phyloP scores from a whole-genome alignment of 2,797 vertebrate species.

The Bucorvus abyssinicus region DNA sequence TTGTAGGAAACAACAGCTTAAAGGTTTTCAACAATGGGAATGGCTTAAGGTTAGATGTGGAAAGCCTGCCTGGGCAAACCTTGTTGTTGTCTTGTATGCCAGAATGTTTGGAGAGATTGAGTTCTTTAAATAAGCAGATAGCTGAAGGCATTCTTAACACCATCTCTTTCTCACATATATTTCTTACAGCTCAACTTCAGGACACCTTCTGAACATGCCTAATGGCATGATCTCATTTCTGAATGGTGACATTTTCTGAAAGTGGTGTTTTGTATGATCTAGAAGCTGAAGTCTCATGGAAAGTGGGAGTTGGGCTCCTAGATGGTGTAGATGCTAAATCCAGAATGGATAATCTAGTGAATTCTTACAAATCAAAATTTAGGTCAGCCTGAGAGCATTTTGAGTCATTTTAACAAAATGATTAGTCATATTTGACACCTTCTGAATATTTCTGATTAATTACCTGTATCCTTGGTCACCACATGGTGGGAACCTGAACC shows the following conservation, averaged over 20 bases:
- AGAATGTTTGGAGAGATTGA: neutral
- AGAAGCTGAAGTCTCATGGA: neutral
- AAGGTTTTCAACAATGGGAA: neutral
- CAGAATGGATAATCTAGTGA: neutral
- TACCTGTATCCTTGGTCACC: neutral
- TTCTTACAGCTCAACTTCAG: neutral
- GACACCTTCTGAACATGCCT: neutral
- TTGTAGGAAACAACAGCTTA: neutral
- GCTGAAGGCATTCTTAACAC: neutral
- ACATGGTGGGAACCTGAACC: neutral
- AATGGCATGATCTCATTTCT: neutral
- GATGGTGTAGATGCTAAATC: neutral
- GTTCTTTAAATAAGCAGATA: neutral
- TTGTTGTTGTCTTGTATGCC: neutral
- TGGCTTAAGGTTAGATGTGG: neutral
- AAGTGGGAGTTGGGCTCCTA: neutral
- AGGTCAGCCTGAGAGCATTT: neutral
- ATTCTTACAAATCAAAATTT: neutral
- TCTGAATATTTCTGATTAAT: neutral
- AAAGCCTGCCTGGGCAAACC: neutral
- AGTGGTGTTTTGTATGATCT: neutral
- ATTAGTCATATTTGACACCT: neutral
- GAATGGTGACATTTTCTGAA: rapidly evolving
- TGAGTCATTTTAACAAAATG: neutral
- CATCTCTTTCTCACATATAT: neutral